Base-by-base conservation (phyloP, 2,888 invertebrate genomes). In the Ophraella communa region DNA sequence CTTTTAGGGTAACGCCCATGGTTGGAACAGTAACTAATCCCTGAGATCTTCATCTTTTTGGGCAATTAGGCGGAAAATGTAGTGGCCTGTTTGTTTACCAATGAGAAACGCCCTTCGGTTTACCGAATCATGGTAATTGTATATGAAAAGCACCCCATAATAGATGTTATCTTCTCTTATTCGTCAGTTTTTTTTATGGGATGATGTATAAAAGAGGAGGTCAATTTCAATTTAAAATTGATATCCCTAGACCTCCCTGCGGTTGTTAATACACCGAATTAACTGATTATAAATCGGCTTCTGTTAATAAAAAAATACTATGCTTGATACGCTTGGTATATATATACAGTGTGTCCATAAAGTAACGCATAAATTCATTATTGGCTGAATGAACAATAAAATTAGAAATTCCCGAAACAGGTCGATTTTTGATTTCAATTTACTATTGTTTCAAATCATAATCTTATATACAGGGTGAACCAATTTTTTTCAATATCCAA, bases 1-100 rank as follows among this genome's bases (percentile, higher is more conserved):
- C 57, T 54, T 64, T 64, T 58, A 52, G 27, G 14, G 4, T n/a
- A n/a, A 24, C 49, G 24, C n/a, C 27, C 8, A 17, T 51, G 49
- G 7, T n/a, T 17, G 18, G 33, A 56, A 52, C 20, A n/a, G 65
- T 52, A 61, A 64, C 65, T 69, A 68, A 70, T 69, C 64, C 45
- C 64, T 52, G 54, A 75, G 75, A 77, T 76, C 69, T 71, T 74
- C 66, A 77, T 78, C 78, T 77, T 72, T 72, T 74, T 74, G 77
- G 75, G 78, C 75, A 81, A 81, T 81, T 80, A 81, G 74, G 79
- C 77, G 79, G 74, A 78, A 81, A 74, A 79, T 67, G 71, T 74
- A 72, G 76, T 71, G 72, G 72, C 69, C 73, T 71, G 70, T 71
- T 73, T 73, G 71, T 72, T 68, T 72, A 69, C 71, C 66, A 68